phyloP scores from a whole-genome alignment of 1,140 invertebrate species.

The Euura saliciscinereae region DNA sequence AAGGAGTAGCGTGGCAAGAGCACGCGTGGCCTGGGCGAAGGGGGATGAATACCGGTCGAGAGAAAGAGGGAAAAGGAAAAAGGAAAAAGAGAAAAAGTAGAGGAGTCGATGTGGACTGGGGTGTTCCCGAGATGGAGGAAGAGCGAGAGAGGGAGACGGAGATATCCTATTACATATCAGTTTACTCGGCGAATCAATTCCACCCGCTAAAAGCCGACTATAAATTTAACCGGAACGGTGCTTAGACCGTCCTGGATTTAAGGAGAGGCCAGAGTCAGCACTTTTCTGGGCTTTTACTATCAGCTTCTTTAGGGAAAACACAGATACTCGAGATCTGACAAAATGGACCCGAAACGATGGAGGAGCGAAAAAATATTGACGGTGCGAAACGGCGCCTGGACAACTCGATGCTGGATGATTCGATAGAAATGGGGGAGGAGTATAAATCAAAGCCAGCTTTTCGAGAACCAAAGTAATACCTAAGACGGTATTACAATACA shows the following conservation, averaged over 20 bases:
- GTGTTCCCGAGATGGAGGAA: constrained; percentile 7
- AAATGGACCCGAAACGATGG: neutral
- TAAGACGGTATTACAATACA: constrained; percentile 7
- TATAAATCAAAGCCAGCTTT: constrained; percentile 7
- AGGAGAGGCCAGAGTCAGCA: constrained; percentile 6
- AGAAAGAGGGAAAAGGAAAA: constrained; percentile 14
- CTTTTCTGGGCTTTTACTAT: neutral
- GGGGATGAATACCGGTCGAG: neutral
- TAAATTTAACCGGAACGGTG: neutral
- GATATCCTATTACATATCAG: constrained; percentile 6
- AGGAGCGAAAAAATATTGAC: neutral
- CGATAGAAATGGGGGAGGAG: neutral
- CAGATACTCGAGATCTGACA: no score
- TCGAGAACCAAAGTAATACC: neutral
- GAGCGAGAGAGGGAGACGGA: constrained; percentile 5
- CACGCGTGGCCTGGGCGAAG: constrained; percentile 16
- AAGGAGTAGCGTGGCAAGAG: constrained; percentile 8
- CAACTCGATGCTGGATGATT: no score
- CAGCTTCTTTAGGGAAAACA: neutral
- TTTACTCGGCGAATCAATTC: constrained; percentile 7
- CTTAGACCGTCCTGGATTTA: constrained; percentile 5
- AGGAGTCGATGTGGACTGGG: constrained; percentile 33
- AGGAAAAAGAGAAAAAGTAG: constrained; percentile 26
- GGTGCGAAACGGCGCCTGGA: neutral
- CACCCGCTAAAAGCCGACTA: constrained; percentile 6